Conservation (phyloP, 2,888 invertebrate species). For the Lasius platythorax region DNA sequence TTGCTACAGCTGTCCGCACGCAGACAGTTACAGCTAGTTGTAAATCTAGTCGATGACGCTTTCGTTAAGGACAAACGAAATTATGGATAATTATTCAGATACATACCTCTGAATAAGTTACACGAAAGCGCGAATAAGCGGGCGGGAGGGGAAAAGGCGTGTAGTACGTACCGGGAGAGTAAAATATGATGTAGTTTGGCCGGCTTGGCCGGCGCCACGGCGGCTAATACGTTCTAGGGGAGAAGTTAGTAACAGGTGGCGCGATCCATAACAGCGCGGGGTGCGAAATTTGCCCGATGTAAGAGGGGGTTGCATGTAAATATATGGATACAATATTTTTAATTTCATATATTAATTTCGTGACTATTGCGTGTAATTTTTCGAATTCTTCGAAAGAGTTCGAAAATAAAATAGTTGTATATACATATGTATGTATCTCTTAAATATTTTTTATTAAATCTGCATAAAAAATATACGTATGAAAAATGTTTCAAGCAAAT, state of each 20-base stretch:
- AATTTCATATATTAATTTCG: constrained; percentile 16
- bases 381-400: background rate
- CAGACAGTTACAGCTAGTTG: constrained; percentile 33
- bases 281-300: constrained; percentile 42
- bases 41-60: constrained; percentile 60
- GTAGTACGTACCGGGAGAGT: constrained; percentile 70
- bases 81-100: constrained; percentile 83
- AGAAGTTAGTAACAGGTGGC: constrained; percentile 85
- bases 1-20: constrained; percentile 34
- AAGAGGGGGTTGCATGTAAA: constrained; percentile 24
- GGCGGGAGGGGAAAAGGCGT: constrained; percentile 31
- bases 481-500: background rate
- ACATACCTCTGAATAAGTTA: constrained; percentile 71
- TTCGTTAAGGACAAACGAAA: constrained; percentile 77
- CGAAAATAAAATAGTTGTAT: background rate
- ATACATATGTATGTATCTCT: background rate
- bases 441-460: background rate
- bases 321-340: constrained; percentile 4
- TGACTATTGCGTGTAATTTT: background rate
- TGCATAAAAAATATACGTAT: background rate
- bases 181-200: constrained; percentile 83
- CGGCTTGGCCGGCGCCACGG: constrained; percentile 75
- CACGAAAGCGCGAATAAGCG: constrained; percentile 40
- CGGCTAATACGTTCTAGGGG: constrained; percentile 83
- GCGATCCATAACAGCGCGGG: constrained; percentile 82